Percentiles rank a stretch among this genome's conserved stretches.
Conservation (phyloP, 2,113 vertebrate genomes). For the Nothocercus julius region DNA sequence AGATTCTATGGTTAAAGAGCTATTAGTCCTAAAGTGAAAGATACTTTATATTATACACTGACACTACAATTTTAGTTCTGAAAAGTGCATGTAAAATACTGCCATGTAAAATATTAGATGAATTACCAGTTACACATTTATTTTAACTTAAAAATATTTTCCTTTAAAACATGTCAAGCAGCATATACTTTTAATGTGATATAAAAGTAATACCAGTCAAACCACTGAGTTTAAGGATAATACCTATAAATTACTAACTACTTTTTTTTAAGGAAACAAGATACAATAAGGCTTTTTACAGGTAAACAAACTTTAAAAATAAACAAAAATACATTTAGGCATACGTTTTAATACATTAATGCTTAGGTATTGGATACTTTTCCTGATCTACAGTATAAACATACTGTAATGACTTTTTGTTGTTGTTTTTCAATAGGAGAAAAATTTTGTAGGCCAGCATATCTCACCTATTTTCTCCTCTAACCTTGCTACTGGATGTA, state of each 20-base stretch:
- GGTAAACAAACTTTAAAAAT: conserved; percentile 69
- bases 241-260: conserved; percentile 58
- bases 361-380: conserved; percentile 32
- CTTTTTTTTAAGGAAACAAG: conserved; percentile 49
- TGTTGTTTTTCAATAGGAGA: conserved; percentile 36
- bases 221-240: conserved; percentile 59
- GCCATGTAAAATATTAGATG: conserved; percentile 50
- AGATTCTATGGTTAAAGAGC: conserved; percentile 40
- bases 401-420: conserved; percentile 41
- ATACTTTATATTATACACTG: conserved; percentile 35
- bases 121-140: conserved; percentile 57
- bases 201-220: conserved; percentile 67
- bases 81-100: conserved; percentile 75
- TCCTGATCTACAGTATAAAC: conserved; percentile 53
- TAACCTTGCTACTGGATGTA: neutral
- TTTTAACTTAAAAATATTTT: conserved; percentile 66
- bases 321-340: conserved; percentile 67
- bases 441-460: neutral
- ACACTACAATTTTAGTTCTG: conserved; percentile 55
- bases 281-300: conserved; percentile 71
- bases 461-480: conserved; percentile 4
- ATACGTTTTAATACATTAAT: conserved; percentile 54
- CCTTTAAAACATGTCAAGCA: conserved; percentile 75
- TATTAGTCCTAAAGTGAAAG: conserved; percentile 34
- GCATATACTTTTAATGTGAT: conserved; percentile 65